Evolutionary conservation across 2,797 vertebrate species (phyloP).

Genomic region (Phoeniculus purpureus): DNA sequence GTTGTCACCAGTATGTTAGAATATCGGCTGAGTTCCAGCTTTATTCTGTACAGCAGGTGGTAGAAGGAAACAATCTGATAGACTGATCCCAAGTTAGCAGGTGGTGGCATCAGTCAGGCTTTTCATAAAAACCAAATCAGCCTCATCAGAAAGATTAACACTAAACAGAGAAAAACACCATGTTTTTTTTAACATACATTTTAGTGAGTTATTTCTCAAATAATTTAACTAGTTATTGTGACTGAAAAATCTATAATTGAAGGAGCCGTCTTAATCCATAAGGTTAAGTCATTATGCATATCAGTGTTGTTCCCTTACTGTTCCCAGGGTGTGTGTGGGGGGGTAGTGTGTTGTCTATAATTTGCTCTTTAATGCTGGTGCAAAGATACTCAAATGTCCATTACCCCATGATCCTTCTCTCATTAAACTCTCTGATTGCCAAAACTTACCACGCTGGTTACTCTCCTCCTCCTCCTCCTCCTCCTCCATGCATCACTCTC

Average conservation of each 20-base stretch:
- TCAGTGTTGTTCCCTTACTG: neutral
- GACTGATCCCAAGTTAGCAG: slow-evolving; percentile 26
- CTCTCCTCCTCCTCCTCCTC: neutral
- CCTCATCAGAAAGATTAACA: neutral
- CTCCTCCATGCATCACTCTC: neutral
- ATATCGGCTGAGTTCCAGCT: slow-evolving; percentile 1
- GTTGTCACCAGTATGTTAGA: neutral
- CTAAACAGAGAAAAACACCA: neutral
- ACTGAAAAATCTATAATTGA: neutral
- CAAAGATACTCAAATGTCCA: neutral
- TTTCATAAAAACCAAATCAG: slow-evolving; percentile 3
- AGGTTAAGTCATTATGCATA: neutral
- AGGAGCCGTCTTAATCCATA: neutral
- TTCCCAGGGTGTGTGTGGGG: too few species aligned
- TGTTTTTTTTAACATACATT: neutral
- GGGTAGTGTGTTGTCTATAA: too few species aligned
- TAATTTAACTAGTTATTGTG: neutral
- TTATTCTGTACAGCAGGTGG: slow-evolving; percentile 12
- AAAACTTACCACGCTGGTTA: neutral
- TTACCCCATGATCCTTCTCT: fast-evolving
- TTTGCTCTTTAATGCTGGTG: neutral
- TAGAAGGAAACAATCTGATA: slow-evolving; percentile 29
- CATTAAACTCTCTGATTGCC: neutral
- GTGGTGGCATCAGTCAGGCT: slow-evolving; percentile 37
- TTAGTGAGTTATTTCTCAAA: neutral